Base-by-base conservation (phyloP, 1,140 invertebrate genomes). In the Catajapyx aquilonaris region DNA sequence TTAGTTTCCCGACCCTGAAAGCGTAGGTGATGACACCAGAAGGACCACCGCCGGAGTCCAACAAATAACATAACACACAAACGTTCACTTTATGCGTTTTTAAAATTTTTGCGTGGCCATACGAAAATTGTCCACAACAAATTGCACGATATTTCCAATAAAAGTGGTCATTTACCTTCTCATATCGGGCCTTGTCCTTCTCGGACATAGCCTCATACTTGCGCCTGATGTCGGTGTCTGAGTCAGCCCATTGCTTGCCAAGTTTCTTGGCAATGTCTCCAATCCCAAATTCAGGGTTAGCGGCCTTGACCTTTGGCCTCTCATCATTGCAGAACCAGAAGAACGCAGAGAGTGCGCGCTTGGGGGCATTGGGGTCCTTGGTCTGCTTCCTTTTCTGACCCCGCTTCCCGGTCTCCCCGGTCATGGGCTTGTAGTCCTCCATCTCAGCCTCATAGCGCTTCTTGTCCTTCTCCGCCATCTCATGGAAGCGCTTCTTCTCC, bases 291-390 rank as follows among this genome's bases (percentile, higher is more conserved):
- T 93, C 85, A 0, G 91, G 90, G 64, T 94, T 85, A 13, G 71
- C 63, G 44, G 73, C 76, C 58, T 93, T 93, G 16, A 98, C 87
- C 52, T 88, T 87, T 21, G 77, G 71, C 49, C 94, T 73, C 53
- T 96, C 90, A 49, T 98, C 93, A 60, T 93, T 90, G 56, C 88
- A 96, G 66, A 96, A 99, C 76, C 87, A 93, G 66, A 99, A 98
- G 69, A 98, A 98, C 31, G 94, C 91, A 42, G 91, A 95, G n/a
- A 99, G 66, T 49, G 91, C 85, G 65, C 94, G 68, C 67, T 98
- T 99, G 28, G 94, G 95, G 48, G 93, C 91, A 68, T 97, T 95
- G 11, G 93, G 94, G 60, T 99, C 94, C 64, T 97, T 96, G 39
- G 73, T 71, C 52, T 83, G 76, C 62, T 88, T 90, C 55, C 81